Evolutionary conservation across 2,797 vertebrate species (phyloP).

Genomic region (Serranus cabrilla): DNA sequence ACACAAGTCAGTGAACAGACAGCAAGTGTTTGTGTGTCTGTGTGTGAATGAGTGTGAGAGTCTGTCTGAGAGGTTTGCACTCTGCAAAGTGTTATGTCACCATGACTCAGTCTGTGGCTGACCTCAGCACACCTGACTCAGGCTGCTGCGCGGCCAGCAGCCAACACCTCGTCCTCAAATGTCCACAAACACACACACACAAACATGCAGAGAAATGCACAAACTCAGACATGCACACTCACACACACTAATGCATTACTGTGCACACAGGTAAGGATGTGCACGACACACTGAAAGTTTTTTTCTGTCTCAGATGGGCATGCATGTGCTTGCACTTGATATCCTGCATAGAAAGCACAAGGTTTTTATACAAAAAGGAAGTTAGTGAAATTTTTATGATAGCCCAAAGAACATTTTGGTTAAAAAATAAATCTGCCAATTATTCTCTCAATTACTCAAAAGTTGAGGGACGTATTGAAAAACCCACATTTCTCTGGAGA

Average conservation of each 20-base stretch:
- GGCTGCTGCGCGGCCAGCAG: slow-evolving; percentile 20
- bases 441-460: too few species aligned
- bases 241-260: background rate
- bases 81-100: slow-evolving; percentile 32
- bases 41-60: background rate
- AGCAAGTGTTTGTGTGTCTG: slow-evolving; percentile 10
- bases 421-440: background rate
- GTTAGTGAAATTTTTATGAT: background rate
- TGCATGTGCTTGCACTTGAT: background rate
- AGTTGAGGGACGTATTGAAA: too few species aligned
- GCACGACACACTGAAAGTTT: background rate
- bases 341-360: background rate
- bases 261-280: background rate
- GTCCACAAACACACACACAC: slow-evolving; percentile 10
- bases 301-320: background rate
- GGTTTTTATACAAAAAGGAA: background rate
- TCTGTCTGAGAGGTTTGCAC: slow-evolving; percentile 3
- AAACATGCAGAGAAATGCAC: background rate
- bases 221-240: background rate
- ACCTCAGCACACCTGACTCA: slow-evolving; percentile 49
- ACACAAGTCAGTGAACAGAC: slow-evolving; percentile 24
- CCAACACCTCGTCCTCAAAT: slow-evolving; percentile 20
- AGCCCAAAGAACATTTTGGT: too few species aligned
- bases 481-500: too few species aligned
- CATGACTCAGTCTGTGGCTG: slow-evolving; percentile 31